Conservation (phyloP, 2,797 vertebrate genomes). For the Onychomys torridus region DNA sequence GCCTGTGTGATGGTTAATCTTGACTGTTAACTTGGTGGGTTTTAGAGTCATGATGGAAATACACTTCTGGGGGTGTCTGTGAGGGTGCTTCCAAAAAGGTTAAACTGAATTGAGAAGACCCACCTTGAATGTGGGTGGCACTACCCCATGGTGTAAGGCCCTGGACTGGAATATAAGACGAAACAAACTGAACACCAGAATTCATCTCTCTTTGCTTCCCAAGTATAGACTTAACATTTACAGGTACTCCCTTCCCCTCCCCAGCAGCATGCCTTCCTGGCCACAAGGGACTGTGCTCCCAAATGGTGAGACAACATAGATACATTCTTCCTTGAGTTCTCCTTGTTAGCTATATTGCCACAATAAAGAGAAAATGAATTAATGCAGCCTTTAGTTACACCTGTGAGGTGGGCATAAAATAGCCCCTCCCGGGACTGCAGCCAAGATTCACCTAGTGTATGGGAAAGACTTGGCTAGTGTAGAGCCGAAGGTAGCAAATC, state of each 20-base stretch:
- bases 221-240: neutral
- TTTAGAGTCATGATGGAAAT: neutral
- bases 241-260: neutral
- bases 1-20: neutral
- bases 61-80: neutral
- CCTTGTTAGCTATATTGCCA: neutral
- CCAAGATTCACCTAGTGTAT: neutral
- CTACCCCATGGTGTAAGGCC: neutral
- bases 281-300: neutral
- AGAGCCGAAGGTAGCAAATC: neutral
- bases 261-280: neutral
- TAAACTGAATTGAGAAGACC: neutral
- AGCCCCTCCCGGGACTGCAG: neutral
- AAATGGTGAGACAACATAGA: neutral
- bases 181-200: neutral
- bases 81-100: neutral
- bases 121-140: neutral
- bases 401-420: neutral
- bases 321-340: neutral
- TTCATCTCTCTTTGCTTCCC: neutral
- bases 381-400: neutral
- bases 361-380: neutral
- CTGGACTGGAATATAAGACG: neutral
- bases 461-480: neutral
- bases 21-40: neutral